These are phyloP conservation scores for Montipora cactus DNA, from an alignment of 64 coral and sea anemone species.

Conservation along the genomic window DNA sequence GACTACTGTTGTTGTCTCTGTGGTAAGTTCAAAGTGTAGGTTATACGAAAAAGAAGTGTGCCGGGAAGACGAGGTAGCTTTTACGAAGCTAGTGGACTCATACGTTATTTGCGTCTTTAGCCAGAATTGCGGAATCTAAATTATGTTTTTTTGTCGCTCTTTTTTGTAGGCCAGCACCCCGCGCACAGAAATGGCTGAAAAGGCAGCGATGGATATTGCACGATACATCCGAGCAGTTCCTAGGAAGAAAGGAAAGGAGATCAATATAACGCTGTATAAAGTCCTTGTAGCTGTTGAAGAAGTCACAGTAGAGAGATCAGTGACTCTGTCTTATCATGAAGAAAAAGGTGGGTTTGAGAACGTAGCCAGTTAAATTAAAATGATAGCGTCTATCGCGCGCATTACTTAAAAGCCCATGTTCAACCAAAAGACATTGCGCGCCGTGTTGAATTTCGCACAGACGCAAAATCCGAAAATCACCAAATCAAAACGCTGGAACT, in stretches of 20 bases:
- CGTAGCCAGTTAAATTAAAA: neutral
- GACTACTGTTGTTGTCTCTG: constrained; percentile 79
- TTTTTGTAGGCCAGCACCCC: constrained; percentile 79
- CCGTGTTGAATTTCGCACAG: too few species aligned
- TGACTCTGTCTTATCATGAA: constrained; percentile 77
- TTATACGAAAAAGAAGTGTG: too few species aligned
- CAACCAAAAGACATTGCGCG: too few species aligned
- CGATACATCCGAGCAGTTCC: constrained; percentile 63
- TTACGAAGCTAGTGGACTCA: neutral
- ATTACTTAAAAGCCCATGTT: too few species aligned
- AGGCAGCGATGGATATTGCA: constrained; percentile 82
- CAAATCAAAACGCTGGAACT: too few species aligned
- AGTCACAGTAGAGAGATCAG: constrained; percentile 83
- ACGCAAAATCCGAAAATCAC: too few species aligned
- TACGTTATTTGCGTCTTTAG: neutral
- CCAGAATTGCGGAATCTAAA: neutral
- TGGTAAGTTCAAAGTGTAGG: constrained; percentile 64
- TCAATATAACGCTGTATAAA: constrained; percentile 86
- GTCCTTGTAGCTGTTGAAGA: constrained; percentile 88
- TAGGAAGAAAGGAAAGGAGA: constrained; percentile 23
- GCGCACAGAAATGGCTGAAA: constrained; percentile 77
- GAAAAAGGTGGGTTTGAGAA: constrained; percentile 56
- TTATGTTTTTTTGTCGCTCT: neutral
- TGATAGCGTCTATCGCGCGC: too few species aligned
- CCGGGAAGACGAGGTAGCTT: neutral